phyloP scores from a whole-genome alignment of 2,797 vertebrate species.

The Caiman crocodilus region DNA sequence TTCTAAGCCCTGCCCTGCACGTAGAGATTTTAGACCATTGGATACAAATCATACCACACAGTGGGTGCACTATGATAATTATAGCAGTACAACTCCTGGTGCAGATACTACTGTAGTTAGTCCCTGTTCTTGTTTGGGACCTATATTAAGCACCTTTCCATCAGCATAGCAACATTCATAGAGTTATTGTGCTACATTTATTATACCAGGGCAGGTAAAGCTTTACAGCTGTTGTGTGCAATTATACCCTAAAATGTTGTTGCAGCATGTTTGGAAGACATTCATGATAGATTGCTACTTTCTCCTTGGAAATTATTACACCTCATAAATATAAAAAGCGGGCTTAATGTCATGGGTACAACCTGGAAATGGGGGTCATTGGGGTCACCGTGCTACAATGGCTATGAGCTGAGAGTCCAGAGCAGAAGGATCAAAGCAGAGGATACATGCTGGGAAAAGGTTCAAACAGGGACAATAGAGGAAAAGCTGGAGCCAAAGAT shows the following conservation, averaged over 20 bases:
- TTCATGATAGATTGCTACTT: not conserved
- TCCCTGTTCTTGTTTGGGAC: not conserved
- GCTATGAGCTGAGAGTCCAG: no score
- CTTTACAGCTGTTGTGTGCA: not conserved
- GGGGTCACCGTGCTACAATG: no score
- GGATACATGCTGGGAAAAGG: no score
- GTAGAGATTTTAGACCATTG: not conserved
- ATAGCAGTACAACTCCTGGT: not conserved
- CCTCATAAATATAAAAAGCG: not conserved
- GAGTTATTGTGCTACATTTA: not conserved
- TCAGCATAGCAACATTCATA: rapidly evolving
- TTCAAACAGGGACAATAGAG: no score
- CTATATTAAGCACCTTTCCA: not conserved
- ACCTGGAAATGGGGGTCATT: no score
- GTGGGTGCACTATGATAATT: not conserved
- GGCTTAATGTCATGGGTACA: not conserved
- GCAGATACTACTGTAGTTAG: not conserved
- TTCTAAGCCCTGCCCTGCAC: not conserved
- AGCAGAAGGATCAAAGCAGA: no score
- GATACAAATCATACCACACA: not conserved
- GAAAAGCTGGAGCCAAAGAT: no score
- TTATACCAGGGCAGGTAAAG: not conserved
- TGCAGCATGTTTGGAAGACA: not conserved
- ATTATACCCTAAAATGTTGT: not conserved
- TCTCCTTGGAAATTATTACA: not conserved